phyloP scores from a whole-genome alignment of 2,113 vertebrate species.

The Ciconia stormi region DNA sequence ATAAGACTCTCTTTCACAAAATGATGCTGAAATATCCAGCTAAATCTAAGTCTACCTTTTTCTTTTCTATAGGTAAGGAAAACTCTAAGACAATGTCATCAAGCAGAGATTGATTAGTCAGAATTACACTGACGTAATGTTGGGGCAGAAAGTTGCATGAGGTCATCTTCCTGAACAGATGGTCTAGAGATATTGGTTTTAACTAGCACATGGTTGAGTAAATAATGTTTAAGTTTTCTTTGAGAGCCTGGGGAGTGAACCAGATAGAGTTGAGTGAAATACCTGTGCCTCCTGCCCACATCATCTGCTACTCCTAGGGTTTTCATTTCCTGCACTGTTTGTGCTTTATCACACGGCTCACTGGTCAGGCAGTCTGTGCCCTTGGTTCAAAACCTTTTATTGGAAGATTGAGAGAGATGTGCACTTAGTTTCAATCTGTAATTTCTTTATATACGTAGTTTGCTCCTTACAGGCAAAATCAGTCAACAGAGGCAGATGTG shows the following conservation, averaged over 20 bases:
- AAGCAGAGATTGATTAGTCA: constrained; percentile 52
- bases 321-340: constrained; percentile 84
- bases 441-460: not conserved
- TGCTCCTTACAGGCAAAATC: not conserved
- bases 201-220: constrained; percentile 75
- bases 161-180: constrained; percentile 80
- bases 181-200: constrained; percentile 75
- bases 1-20: not conserved
- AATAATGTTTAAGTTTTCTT: constrained; percentile 76
- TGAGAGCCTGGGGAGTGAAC: constrained; percentile 76
- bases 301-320: constrained; percentile 80
- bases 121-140: constrained; percentile 57
- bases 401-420: constrained; percentile 23
- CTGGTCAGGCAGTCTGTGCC: constrained; percentile 72
- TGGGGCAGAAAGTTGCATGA: constrained; percentile 49
- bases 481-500: not conserved
- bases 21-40: not conserved
- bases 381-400: constrained; percentile 62
- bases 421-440: not conserved
- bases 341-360: constrained; percentile 77
- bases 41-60: not conserved
- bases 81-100: not conserved
- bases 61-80: not conserved
- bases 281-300: constrained; percentile 71
- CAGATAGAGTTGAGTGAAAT: constrained; percentile 69